Base-by-base conservation (phyloP, 2,113 vertebrate genomes). In the Lamprologus callipterus region DNA sequence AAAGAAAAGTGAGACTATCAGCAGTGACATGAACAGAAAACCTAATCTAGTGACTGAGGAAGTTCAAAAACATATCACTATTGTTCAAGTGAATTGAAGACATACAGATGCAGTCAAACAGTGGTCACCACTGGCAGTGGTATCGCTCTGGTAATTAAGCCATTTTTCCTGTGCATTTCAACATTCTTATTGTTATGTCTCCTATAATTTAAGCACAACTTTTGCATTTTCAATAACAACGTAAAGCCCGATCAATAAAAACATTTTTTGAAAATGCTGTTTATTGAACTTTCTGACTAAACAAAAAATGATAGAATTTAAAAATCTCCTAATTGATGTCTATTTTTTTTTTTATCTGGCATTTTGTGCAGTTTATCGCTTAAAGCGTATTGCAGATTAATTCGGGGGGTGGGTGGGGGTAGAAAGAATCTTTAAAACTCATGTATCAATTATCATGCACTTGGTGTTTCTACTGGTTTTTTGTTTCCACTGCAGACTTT, bases 321-420 rank as follows among this genome's bases (percentile, higher is more conserved):
- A 57, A 57, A 57, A 57, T 57, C 23, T 57, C 23, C 13, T 57
- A 57, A 28, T 28, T 57, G 12, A 57, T 57, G 54, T 57, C 54
- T 14, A 26, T 26, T 16, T 57, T 16, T 55, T 13, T 55, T 28
- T 57, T 14, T 0, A 57, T 35, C 10, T 35, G 17, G 6, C 3
- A 65, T 65, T 65, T 65, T 65, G 17, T 35, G 60, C 31, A 65
- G 14, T 7, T n/a, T 35, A 63, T n/a, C 0, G 6, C 31, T n/a
- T 35, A 65, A 65, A 65, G 17, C 9, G 2, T 63, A 33, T 63
- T 33, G 9, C 28, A 63, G 28, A 19, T 63, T 33, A 63, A 19
- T 19, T 33, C 1, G 37, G 37, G 37, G 37, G 35, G 1, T 0
- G 35, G 35, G 1, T 0, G 2, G n/a, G 45, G 1, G 8, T 26